Evolutionary conservation across 2,888 invertebrate species (phyloP), one percentile per base, ranked within the genome.

Genomic region (Hanleya hanleyi): DNA sequence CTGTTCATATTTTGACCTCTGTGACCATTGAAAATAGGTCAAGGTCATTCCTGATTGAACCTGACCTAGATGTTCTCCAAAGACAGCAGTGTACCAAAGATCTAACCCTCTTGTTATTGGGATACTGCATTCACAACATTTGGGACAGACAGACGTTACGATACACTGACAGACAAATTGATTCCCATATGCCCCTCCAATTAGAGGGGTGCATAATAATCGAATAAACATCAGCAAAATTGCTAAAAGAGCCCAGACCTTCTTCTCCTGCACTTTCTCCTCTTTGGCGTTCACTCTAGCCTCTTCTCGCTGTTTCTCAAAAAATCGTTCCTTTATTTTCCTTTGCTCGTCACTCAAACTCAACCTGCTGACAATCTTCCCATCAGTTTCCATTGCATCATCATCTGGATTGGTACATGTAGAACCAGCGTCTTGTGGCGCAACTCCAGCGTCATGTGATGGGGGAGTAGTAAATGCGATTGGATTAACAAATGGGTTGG

Each of bases 261-360:
- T 76, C 77, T 81, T 85, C 33, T 83, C 76, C 66, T 79, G 81
- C 18, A 77, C 74, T 74, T 85, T 86, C 50, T 86, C 84, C 57
- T 82, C 76, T 37, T 77, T 35, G 6, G 82, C 84, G 41, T 78
- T 69, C 49, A 81, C 81, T 64, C 79, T 84, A 0, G 85, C 83
- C 61, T 84, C 85, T 6, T 83, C 82, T 49, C 84, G 74, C 67
- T 82, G 83, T 69, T 86, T 87, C 67, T 84, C 81, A 65, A 86
- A 82, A 81, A 86, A 87, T 33, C 77, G 72, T n/a, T 81, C 77
- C 47, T 84, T 86, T 35, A 83, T 77, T 67, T 82, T 81, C 35
- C 84, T 80, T 77, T 88, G 88, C 32, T 84, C 80, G 9, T 86
- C 85, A 71, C 73, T 84, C 77, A 87, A 69, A 67, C 84, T 83